Evolutionary conservation across 2,113 vertebrate genomes (phyloP), one percentile per base, ranked within the genome.

Genomic region (Brachirus orientalis): DNA sequence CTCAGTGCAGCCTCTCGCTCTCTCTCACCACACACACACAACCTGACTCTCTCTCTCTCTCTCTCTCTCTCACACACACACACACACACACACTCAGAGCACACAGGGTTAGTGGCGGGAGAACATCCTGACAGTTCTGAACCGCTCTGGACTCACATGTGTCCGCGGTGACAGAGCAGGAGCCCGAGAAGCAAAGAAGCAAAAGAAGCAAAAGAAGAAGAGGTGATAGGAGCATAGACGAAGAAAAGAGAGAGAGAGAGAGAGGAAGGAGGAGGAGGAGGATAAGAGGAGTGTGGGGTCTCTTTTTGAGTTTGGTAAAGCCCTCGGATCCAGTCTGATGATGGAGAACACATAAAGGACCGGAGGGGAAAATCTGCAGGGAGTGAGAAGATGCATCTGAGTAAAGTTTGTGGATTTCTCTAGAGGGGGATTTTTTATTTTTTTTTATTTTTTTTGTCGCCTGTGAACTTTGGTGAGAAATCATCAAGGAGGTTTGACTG

Each of bases 341-440:
- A 87, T 88, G 83, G 86, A 80, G 71, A 84, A 86, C 56, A 86
- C 82, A 65, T 77, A 56, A 83, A 53, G 52, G 47, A 33, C 28
- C 4, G 40, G 38, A 40, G 11, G 38, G 50, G 64, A 43, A 36
- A 65, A 51, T 16, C 33, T 47, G 38, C 0, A 6, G 69, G 59
- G 35, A 59, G 13, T 28, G 36, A 28, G 50, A 75, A 60, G 11
- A 86, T 88, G 82, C 54, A 57, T 70, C 85, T 60, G 63, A 69
- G 64, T 74, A 75, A 90, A 90, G 79, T 90, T 90, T 61, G 82
- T 77, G 79, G 82, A 80, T 74, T n/a, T 82, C 80, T 89, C 52
- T 81, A 45, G 13, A 71, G 11, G 60, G 72, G 72, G 53, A 45
- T 79, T 65, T 5, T 59, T 37, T 28, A 61, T 44, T 52, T 58